Percentiles rank a stretch among this genome's conserved stretches.
Conservation (phyloP, 2,888 invertebrate genomes). For the Oxycera nigricornis region DNA sequence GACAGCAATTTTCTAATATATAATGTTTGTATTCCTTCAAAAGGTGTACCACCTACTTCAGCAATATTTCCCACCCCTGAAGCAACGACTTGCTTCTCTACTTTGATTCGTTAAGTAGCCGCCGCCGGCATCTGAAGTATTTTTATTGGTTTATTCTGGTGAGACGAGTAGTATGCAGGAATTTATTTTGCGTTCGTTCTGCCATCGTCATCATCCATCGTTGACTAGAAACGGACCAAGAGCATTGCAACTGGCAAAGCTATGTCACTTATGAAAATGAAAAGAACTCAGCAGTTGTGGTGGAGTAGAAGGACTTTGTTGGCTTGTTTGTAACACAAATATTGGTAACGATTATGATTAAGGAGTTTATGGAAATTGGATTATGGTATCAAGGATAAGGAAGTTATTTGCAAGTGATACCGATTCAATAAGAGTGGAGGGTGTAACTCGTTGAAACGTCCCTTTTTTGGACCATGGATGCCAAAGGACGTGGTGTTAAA, state of each 20-base stretch:
- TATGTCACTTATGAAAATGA: not conserved
- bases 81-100: not conserved
- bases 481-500: too few species aligned
- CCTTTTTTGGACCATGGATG: too few species aligned
- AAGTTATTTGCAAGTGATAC: too few species aligned
- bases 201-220: not conserved
- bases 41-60: not conserved
- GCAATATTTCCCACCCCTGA: not conserved
- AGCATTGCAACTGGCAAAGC: not conserved
- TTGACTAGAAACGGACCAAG: not conserved
- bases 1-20: constrained; percentile 30
- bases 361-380: constrained; percentile 17
- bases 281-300: not conserved
- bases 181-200: not conserved
- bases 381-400: constrained; percentile 4
- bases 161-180: constrained; percentile 16
- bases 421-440: too few species aligned
- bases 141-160: constrained; percentile 38
- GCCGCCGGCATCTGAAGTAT: constrained; percentile 35
- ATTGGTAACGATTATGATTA: constrained; percentile 24
- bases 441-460: too few species aligned
- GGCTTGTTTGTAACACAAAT: not conserved
- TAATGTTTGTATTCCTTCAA: constrained; percentile 19
- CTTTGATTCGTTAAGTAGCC: constrained; percentile 28
- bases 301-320: not conserved